Conservation (phyloP, 2,113 vertebrate species). For the Proteles cristata region DNA sequence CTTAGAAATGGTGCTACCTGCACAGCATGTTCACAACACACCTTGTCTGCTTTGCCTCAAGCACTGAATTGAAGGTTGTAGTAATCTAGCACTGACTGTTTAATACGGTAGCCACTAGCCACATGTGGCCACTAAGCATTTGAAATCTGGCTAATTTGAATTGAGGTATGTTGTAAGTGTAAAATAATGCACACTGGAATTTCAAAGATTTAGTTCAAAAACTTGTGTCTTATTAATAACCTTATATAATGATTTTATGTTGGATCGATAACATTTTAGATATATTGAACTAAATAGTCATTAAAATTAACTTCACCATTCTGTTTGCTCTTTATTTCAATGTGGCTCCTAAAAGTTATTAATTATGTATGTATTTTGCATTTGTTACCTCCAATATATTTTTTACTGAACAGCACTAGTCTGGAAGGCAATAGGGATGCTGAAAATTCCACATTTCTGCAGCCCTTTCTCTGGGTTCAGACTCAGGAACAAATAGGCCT, state of each 20-base stretch:
- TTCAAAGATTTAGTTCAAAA: neutral
- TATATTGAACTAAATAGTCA: neutral
- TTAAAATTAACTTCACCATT: conserved; percentile 32
- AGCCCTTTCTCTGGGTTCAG: neutral
- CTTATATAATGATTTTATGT: neutral
- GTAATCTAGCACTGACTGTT: neutral
- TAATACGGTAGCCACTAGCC: too few species aligned
- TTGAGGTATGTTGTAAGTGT: neutral
- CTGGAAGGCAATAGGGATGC: neutral
- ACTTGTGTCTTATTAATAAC: neutral
- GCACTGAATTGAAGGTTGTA: neutral
- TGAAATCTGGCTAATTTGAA: neutral
- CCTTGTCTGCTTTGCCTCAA: neutral
- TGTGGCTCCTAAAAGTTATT: neutral
- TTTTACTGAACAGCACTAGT: neutral
- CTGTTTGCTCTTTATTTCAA: neutral
- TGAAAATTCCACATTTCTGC: neutral
- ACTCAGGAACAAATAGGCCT: neutral
- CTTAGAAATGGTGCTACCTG: neutral
- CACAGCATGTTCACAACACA: neutral
- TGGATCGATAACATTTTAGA: neutral
- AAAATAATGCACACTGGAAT: neutral
- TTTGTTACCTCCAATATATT: neutral
- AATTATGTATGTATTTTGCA: neutral
- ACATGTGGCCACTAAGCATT: neutral